phyloP scores from a whole-genome alignment of 2,888 invertebrate species.

The Dasypogon diadema region DNA sequence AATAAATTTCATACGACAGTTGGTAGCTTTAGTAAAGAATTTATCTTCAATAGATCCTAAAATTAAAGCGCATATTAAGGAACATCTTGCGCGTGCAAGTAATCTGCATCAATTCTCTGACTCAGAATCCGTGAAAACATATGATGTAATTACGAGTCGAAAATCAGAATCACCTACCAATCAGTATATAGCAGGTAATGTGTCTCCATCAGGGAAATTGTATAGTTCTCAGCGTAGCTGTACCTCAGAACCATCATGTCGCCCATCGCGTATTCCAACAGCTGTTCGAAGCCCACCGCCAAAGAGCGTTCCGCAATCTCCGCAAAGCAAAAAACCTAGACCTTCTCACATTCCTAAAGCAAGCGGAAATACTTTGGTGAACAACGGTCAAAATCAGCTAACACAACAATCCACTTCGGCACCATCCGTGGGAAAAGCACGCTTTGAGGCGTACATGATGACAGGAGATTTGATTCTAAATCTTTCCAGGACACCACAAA shows the following conservation, averaged over 20 bases:
- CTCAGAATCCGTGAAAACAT: conserved; percentile 70
- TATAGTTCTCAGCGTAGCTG: conserved; percentile 59
- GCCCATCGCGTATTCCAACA: conserved; percentile 73
- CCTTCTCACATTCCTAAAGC: conserved; percentile 68
- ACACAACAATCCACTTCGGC: conserved; percentile 62
- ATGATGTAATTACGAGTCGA: conserved; percentile 65
- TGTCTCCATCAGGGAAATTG: conserved; percentile 55
- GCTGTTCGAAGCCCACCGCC: conserved; percentile 64
- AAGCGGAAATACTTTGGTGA: conserved; percentile 56
- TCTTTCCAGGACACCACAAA: conserved; percentile 84
- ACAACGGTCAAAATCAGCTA: conserved; percentile 56
- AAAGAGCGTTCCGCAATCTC: conserved; percentile 65
- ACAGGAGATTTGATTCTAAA: conserved; percentile 96
- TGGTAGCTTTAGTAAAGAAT: no score
- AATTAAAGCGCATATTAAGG: conserved; percentile 83
- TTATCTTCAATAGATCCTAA: conserved; percentile 79
- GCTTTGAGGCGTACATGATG: conserved; percentile 97
- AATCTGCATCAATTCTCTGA: conserved; percentile 70
- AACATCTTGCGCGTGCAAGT: conserved; percentile 75
- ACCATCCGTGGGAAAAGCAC: conserved; percentile 66
- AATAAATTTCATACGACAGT: no score
- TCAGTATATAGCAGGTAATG: conserved; percentile 49
- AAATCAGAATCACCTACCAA: conserved; percentile 64
- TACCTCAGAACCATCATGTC: conserved; percentile 66
- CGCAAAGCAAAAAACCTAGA: conserved; percentile 66